phyloP scores from a whole-genome alignment of 1,140 invertebrate species.

The Papilio machaon region DNA sequence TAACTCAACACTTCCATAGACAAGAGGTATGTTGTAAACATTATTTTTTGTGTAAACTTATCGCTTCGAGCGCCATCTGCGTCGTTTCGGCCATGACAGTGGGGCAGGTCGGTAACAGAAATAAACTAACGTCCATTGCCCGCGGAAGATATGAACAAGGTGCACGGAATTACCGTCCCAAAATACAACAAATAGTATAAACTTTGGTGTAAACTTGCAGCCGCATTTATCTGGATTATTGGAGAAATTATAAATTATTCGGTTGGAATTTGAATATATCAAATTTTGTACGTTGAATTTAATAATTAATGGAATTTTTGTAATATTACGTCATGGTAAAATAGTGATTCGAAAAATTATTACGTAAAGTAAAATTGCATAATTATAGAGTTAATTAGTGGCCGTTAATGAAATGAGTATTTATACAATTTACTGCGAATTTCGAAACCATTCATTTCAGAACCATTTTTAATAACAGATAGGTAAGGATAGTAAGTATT shows the following conservation, averaged over 20 bases:
- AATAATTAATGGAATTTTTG: not conserved
- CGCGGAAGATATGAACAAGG: constrained; percentile 9
- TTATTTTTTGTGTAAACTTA: constrained; percentile 10
- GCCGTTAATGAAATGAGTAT: not conserved
- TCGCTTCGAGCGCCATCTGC: constrained; percentile 27
- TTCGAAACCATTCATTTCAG: not conserved
- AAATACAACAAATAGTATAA: not conserved
- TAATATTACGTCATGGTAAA: not conserved
- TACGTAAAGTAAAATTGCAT: not conserved
- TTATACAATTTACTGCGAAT: not conserved
- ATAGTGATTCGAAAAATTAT: not conserved
- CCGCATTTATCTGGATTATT: not conserved
- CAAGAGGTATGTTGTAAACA: constrained; percentile 15
- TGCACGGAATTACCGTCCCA: not conserved
- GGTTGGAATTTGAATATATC: not conserved
- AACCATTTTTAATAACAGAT: no score
- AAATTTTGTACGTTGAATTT: not conserved
- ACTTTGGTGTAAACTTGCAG: not conserved
- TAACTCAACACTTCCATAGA: constrained; percentile 10
- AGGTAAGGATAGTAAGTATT: no score
- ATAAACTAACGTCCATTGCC: constrained; percentile 34
- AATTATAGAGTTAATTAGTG: not conserved
- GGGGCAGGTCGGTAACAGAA: constrained; percentile 35
- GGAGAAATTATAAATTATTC: not conserved
- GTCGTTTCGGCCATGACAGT: constrained; percentile 35